Evolutionary conservation across 2,797 vertebrate species (phyloP).

Genomic region (Toxotes lorentzi): DNA sequence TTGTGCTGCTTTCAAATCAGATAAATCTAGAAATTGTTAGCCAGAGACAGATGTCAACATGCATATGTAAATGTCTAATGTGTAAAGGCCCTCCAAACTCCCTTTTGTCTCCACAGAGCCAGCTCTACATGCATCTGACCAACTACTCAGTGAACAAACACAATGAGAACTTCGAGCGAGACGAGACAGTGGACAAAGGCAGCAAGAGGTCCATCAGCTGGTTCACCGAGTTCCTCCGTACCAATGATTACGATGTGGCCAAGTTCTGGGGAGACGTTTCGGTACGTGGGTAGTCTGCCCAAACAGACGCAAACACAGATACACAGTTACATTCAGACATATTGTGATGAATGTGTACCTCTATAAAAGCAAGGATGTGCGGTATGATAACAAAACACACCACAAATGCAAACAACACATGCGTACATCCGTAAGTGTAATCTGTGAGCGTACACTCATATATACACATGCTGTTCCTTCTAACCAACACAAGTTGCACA

Average conservation of each 20-base stretch:
- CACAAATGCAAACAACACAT: conserved; percentile 48
- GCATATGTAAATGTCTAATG: neutral
- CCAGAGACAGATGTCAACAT: neutral
- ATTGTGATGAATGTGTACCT: conserved; percentile 20
- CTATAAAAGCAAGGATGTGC: conserved; percentile 31
- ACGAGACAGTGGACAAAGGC: conserved; percentile 96
- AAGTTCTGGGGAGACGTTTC: conserved; percentile 99
- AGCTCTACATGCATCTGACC: conserved; percentile 98
- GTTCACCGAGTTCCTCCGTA: conserved; percentile 97
- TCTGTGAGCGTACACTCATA: conserved; percentile 20
- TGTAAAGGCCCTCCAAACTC: neutral
- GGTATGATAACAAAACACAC: conserved; percentile 45
- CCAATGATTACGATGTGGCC: conserved; percentile 93
- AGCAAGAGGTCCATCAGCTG: conserved; percentile 98
- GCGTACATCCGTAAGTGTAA: conserved; percentile 28
- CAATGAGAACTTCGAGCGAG: conserved; percentile 95
- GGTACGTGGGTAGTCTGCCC: conserved; percentile 84
- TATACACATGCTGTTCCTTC: conserved; percentile 38
- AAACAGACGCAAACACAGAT: conserved; percentile 38
- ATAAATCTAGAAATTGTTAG: neutral
- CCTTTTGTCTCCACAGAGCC: conserved; percentile 84
- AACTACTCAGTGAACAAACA: conserved; percentile 99
- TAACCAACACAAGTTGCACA: conserved; percentile 42
- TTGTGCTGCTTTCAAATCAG: neutral
- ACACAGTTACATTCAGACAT: conserved; percentile 18